Evolutionary conservation across 1,140 invertebrate species (phyloP).

Genomic region (Drosophila willistoni): DNA sequence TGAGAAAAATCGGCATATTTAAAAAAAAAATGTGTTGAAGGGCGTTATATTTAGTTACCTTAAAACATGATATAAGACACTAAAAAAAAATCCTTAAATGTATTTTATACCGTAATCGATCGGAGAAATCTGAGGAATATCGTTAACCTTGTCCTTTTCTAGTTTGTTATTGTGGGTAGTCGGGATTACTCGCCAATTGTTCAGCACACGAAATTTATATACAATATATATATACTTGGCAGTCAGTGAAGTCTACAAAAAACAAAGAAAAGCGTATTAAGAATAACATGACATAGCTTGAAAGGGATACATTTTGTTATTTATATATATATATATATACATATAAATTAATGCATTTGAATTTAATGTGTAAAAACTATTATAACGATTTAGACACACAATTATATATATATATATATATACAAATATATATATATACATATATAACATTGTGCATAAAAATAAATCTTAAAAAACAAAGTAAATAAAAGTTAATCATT

Average conservation of each 20-base stretch:
- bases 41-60: constrained; percentile 69
- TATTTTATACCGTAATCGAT: constrained; percentile 23
- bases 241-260: constrained; percentile 39
- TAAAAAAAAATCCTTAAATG: constrained; percentile 47
- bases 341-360: constrained; percentile 67
- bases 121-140: constrained; percentile 19
- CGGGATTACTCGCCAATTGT: constrained; percentile 70
- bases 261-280: constrained; percentile 22
- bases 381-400: constrained; percentile 49
- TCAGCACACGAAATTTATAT: constrained; percentile 70
- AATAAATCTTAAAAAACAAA: constrained; percentile 9
- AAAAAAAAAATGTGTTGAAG: constrained; percentile 76
- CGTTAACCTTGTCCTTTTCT: constrained; percentile 46
- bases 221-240: constrained; percentile 25
- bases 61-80: constrained; percentile 79
- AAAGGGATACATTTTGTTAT: constrained; percentile 78
- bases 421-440: constrained; percentile 20
- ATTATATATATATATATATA: constrained; percentile 36
- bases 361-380: constrained; percentile 64
- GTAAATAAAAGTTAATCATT: constrained; percentile 10
- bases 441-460: constrained; percentile 24
- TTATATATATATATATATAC: constrained; percentile 59
- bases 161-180: constrained; percentile 22
- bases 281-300: constrained; percentile 52
- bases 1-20: constrained; percentile 61